Conservation (phyloP, 2,113 vertebrate genomes). For the Podarcis raffonei region DNA sequence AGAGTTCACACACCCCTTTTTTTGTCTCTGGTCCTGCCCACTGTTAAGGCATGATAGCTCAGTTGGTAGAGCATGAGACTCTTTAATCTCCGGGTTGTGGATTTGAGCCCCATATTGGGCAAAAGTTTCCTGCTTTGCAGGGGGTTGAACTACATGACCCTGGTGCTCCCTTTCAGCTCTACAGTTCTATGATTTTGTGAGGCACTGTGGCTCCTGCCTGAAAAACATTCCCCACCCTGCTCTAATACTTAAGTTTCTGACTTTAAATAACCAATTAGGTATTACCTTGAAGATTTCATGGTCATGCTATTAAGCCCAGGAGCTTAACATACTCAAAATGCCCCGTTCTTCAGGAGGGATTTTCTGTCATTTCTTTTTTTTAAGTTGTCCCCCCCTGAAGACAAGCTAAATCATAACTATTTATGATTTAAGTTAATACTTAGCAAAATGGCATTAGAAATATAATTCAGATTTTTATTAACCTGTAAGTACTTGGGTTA, state of each 20-base stretch:
- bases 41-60: no score
- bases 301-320: neutral
- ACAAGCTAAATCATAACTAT: neutral
- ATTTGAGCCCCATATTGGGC: no score
- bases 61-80: no score
- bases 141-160: no score
- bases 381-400: neutral
- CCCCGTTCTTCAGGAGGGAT: neutral
- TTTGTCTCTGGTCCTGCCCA: no score
- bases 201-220: no score
- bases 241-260: neutral
- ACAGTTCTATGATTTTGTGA: no score
- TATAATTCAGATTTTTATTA: neutral
- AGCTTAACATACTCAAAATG: neutral
- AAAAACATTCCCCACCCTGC: no score
- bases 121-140: no score
- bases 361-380: neutral
- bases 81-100: no score
- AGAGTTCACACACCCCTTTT: no score
- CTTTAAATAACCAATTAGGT: neutral
- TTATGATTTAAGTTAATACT: neutral
- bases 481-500: neutral
- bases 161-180: no score
- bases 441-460: neutral
- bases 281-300: neutral